Evolutionary conservation across 2,113 vertebrate genomes (phyloP).

Genomic region (Aptenodytes forsteri): DNA sequence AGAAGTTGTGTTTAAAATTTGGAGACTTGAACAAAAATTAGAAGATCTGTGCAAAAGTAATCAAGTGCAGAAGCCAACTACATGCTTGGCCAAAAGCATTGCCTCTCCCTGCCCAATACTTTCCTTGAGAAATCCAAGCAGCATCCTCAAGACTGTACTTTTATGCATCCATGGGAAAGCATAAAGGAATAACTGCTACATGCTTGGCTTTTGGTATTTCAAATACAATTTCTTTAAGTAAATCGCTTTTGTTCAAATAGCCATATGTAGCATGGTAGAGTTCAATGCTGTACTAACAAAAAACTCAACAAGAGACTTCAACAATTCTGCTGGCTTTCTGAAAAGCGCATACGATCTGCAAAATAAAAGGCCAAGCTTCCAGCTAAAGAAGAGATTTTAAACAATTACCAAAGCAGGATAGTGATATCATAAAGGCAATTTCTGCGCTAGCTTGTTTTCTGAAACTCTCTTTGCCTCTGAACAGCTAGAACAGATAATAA

Average conservation of each 20-base stretch:
- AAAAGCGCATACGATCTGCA: not conserved
- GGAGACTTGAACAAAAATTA: conserved; percentile 17
- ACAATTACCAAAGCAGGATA: conserved; percentile 76
- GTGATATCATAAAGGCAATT: conserved; percentile 91
- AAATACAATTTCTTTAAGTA: not conserved
- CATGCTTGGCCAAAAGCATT: conserved; percentile 3
- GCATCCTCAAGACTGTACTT: not conserved
- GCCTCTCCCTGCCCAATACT: not conserved
- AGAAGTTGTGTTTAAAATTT: not conserved
- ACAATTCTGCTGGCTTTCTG: not conserved
- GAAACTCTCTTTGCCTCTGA: conserved; percentile 83
- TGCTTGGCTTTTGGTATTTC: not conserved
- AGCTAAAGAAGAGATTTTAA: conserved; percentile 71
- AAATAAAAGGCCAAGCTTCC: conserved; percentile 38
- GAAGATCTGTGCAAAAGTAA: not conserved
- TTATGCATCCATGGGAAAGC: not conserved
- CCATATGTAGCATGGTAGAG: not conserved
- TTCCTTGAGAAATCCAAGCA: not conserved
- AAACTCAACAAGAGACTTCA: not conserved
- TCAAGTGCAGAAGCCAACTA: not conserved
- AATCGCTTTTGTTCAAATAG: not conserved
- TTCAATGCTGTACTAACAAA: not conserved
- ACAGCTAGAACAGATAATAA: conserved; percentile 98
- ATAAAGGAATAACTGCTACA: not conserved
- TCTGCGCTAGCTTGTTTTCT: conserved; percentile 86